phyloP scores from a whole-genome alignment of 35 echinoderm and acorn worm genomes.

The Anneissia japonica region DNA sequence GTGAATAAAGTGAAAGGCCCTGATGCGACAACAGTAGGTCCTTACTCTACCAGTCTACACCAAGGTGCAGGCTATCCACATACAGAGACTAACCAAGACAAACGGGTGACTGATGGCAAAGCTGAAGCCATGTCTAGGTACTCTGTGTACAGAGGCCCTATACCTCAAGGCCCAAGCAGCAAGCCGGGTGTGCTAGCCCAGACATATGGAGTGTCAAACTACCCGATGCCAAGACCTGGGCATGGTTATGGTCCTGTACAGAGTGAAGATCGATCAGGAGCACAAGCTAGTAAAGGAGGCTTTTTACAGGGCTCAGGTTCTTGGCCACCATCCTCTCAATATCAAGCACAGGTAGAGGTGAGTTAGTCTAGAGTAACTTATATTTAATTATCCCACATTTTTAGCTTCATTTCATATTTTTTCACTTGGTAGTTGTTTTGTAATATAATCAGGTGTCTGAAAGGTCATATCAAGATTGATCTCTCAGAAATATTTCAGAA shows the following conservation, averaged over 20 bases:
- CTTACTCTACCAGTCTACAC: slow-evolving; percentile 59
- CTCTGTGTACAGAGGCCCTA: slow-evolving; percentile 14
- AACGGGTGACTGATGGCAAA: slow-evolving; percentile 30
- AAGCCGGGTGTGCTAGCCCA: background rate
- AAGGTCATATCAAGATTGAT: background rate
- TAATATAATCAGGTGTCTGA: background rate
- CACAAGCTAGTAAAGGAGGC: slow-evolving; percentile 29
- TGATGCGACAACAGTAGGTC: slow-evolving; percentile 55
- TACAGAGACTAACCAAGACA: slow-evolving; percentile 10
- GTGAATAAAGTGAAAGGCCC: slow-evolving; percentile 63
- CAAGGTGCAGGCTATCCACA: slow-evolving; percentile 17
- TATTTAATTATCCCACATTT: background rate
- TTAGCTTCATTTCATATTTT: background rate
- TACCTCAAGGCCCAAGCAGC: slow-evolving; percentile 34
- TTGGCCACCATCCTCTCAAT: slow-evolving; percentile 62
- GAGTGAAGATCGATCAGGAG: slow-evolving; percentile 39
- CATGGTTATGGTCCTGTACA: slow-evolving; percentile 21
- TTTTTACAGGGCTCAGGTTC: slow-evolving; percentile 16
- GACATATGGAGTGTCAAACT: slow-evolving; percentile 33
- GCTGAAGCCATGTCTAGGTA: slow-evolving; percentile 19
- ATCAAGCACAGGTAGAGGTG: slow-evolving; percentile 48
- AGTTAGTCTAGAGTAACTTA: background rate
- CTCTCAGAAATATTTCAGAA: background rate
- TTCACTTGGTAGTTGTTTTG: background rate
- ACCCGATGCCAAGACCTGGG: slow-evolving; percentile 21